Evolutionary conservation across 2,113 vertebrate genomes (phyloP).

Genomic region (Silurus asotus): DNA sequence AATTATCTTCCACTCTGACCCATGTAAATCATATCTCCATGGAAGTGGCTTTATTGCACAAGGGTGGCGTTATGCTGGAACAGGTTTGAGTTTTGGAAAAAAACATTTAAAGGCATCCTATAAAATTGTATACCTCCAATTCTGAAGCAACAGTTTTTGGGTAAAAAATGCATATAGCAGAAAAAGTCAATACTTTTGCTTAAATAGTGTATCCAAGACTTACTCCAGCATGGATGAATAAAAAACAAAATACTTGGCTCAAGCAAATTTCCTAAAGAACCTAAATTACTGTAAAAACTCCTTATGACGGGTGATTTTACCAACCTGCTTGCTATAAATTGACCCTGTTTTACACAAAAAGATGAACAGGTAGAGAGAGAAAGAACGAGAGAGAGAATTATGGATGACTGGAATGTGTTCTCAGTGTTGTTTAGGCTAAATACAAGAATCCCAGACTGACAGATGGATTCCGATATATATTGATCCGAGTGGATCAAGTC

Average conservation of each 20-base stretch:
- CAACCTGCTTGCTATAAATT: conserved; percentile 23
- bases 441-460: conserved; percentile 70
- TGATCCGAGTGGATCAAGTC: conserved; percentile 70
- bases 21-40: too few relatives aligned
- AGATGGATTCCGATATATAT: conserved; percentile 75
- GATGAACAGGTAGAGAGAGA: conserved; percentile 31
- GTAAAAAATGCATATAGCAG: too few relatives aligned
- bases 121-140: too few relatives aligned
- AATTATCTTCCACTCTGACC: too few relatives aligned
- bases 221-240: background rate
- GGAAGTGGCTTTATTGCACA: too few relatives aligned
- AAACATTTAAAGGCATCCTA: too few relatives aligned
- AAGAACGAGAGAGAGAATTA: conserved; percentile 55
- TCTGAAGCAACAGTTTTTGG: too few relatives aligned
- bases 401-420: conserved; percentile 63
- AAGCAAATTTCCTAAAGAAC: background rate
- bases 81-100: too few relatives aligned
- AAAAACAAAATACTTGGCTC: background rate
- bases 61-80: too few relatives aligned
- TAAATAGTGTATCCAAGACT: too few relatives aligned
- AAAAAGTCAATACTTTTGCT: too few relatives aligned
- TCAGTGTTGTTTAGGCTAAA: conserved; percentile 67
- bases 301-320: background rate
- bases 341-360: conserved; percentile 25
- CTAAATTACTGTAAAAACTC: background rate